Base-by-base conservation (phyloP, 1,140 invertebrate species). In the Rhopalosiphum maidis region DNA sequence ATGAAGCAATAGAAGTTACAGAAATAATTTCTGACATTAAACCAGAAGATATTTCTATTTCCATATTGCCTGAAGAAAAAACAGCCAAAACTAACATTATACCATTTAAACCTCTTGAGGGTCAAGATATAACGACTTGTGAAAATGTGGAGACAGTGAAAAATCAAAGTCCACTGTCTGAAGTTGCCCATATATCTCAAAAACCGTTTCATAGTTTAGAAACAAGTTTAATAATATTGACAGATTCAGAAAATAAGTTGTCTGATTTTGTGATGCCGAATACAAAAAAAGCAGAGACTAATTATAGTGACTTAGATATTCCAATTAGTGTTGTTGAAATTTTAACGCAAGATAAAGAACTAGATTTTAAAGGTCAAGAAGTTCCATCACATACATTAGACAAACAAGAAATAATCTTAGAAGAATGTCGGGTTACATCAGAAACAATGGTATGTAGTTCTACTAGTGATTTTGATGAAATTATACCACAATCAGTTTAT, bases 271-370 rank as follows among this genome's bases (percentile, higher is more conserved):
- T 94, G 25, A 90, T 89, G 85, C 94, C 94, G 37, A 94, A 94
- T 68, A 41, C 90, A 46, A 95, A 94, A 92, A 94, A 83, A 93
- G 94, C 94, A 4, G 94, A 94, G 54, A 94, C 94, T 55, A 93
- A 82, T 88, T 94, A 94, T 89, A 95, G 94, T 9, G 95, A 95
- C 91, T 94, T 94, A 15, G 94, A 94, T 88, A 37, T 94, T 35
- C 90, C 90, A 15, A 88, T 95, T 2, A 95, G 93, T 54, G 94
- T 95, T 41, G 93, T 94, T 21, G 94, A 95, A 94, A 93, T 95
- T 82, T 88, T 94, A 41, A 89, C 94, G 23, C 94, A 95, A 94
- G 94, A 95, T 82, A 95, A 95, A 94, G 95, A 95, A 94, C 35
- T 82, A n/a, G 46, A 93, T 9, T 93, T 94, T 86, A 88, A 41